Base-by-base conservation (phyloP, 2,113 vertebrate genomes). In the Hippocampus barbouri region DNA sequence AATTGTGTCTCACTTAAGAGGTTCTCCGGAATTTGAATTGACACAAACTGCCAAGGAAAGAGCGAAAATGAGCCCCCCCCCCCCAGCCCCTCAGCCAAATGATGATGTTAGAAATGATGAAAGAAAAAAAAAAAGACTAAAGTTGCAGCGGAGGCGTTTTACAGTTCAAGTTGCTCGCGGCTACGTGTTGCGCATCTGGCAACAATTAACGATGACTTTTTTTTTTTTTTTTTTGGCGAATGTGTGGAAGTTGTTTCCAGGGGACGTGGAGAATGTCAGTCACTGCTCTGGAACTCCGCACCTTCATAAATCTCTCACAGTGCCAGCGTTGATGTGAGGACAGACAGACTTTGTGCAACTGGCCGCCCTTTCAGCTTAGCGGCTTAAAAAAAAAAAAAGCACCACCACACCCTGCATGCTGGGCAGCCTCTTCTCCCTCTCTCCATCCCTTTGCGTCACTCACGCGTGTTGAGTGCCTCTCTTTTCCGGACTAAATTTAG, bases 251-350 rank as follows among this genome's bases (percentile, higher is more conserved):
- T 7, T 74, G 65, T 77, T 82, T 25, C 62, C 67, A 77, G 71
- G 71, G 70, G 78, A 79, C 18, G 65, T 43, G 8, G 71, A 70
- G 69, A 69, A 45, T 73, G 73, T 78, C 54, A 45, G 54, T 63
- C 79, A 68, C 65, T 68, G 69, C 75, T 40, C 66, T 63, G 76
- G 61, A 83, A 79, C 76, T 79, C 74, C 51, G 74, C 79, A 79
- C 75, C 78, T 71, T 71, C 76, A 75, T 75, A 79, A 83, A 87
- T 79, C 82, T 74, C 72, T 78, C 82, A 54, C 14, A 61, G 64
- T 25, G 23, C 56, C 62, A n/a, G 62, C 18, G 14, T 27, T 8
- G 7, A 20, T 30, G 59, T 65, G 30, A 41, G n/a, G 54, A 74
- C 62, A 82, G 76, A 83, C 72, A 38, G 59, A 71, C 80, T 63